Percentiles rank a stretch among this genome's conserved stretches.
Conservation (phyloP, 2,113 vertebrate species). For the human (Homo sapiens) region DNA sequence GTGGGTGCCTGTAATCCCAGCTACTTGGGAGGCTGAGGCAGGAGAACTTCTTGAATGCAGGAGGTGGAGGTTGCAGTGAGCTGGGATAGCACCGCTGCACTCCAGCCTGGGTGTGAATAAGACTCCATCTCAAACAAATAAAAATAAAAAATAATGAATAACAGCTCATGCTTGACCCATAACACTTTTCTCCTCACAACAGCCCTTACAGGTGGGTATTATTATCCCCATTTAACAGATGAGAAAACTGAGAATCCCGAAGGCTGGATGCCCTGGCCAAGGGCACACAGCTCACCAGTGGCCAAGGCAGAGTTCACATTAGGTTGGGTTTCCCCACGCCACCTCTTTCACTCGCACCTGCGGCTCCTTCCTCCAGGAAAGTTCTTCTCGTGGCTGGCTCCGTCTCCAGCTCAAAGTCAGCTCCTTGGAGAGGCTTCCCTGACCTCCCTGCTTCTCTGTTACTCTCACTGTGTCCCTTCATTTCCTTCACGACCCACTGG, state of each 20-base stretch:
- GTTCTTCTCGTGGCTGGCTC: not conserved
- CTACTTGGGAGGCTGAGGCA: not conserved
- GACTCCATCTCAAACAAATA: not conserved
- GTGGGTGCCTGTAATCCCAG: no score
- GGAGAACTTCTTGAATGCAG: not conserved
- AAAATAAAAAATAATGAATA: not conserved
- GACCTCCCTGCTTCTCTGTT: not conserved
- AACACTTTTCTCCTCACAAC: not conserved
- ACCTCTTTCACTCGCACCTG: not conserved
- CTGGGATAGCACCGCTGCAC: not conserved
- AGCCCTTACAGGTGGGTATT: not conserved
- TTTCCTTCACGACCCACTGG: not conserved
- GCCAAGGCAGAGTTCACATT: not conserved
- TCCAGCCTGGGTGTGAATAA: not conserved
- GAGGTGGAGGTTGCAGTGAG: not conserved
- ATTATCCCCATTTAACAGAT: not conserved
- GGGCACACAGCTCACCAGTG: not conserved
- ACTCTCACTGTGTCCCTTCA: not conserved
- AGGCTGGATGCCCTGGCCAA: fast-evolving
- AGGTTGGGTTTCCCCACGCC: not conserved
- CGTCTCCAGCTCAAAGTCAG: not conserved
- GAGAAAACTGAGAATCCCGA: not conserved
- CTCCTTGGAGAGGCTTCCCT: not conserved
- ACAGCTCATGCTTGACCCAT: not conserved
- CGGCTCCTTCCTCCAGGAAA: not conserved